Evolutionary conservation across 2,888 invertebrate species (phyloP).

Genomic region (Xanthia icteritia): DNA sequence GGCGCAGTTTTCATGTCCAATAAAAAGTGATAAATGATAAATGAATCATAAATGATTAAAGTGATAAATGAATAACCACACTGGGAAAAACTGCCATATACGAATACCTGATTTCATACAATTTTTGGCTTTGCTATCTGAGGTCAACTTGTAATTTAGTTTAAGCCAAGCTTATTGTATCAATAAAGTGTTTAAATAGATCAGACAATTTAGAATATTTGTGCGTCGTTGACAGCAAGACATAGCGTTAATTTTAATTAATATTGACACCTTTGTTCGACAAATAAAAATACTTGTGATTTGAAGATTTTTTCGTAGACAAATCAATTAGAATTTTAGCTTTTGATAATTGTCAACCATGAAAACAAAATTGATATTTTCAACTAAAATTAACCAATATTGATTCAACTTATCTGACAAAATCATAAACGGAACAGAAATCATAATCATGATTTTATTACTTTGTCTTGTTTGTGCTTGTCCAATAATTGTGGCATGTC

Average conservation of each 20-base stretch:
- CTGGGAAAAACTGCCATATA: not conserved
- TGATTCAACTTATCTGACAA: not conserved
- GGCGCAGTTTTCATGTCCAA: too few species aligned
- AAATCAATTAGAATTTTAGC: too few species aligned
- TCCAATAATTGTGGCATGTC: not conserved
- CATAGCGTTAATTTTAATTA: too few species aligned
- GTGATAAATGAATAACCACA: not conserved
- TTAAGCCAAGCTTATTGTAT: not conserved
- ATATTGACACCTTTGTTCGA: too few species aligned
- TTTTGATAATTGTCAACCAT: not conserved
- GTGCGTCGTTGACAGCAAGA: too few species aligned
- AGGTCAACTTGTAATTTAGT: not conserved
- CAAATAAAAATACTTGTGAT: too few species aligned
- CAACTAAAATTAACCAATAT: slow-evolving; percentile 1
- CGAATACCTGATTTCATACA: too few species aligned
- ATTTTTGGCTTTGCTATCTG: too few species aligned
- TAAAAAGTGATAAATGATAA: too few species aligned
- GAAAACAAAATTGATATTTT: not conserved
- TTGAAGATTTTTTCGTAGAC: too few species aligned
- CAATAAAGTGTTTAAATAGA: not conserved
- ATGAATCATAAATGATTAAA: too few species aligned
- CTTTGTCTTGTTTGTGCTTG: slow-evolving; percentile 7
- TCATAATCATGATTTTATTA: slow-evolving; percentile 13
- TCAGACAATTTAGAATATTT: too few species aligned
- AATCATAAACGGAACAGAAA: slow-evolving; percentile 22